Percentiles rank a stretch among this genome's conserved stretches.
Conservation (phyloP, 2,797 vertebrate species). For the Rhodeus uyekii region DNA sequence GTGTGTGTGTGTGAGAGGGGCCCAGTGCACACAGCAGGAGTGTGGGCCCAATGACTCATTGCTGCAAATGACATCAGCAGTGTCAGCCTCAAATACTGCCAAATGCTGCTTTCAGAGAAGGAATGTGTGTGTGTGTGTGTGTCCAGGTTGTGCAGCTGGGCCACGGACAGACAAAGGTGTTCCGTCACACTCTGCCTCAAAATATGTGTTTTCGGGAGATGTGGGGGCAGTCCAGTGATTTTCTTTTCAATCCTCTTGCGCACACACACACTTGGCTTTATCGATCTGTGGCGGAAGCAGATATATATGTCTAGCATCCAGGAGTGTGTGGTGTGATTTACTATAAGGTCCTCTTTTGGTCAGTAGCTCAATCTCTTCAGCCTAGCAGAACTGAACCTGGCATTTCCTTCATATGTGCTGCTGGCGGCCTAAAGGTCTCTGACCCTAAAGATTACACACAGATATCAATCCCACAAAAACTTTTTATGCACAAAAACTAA, state of each 20-base stretch:
- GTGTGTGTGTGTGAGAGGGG: slow-evolving; percentile 57
- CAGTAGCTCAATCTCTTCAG: slow-evolving; percentile 31
- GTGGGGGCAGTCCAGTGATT: slow-evolving; percentile 17
- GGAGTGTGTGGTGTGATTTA: slow-evolving; percentile 37
- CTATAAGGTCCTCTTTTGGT: slow-evolving; percentile 28
- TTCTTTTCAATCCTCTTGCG: neutral
- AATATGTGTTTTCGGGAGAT: slow-evolving; percentile 50
- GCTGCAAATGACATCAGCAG: slow-evolving; percentile 72
- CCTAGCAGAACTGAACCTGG: slow-evolving; percentile 42
- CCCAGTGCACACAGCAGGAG: slow-evolving; percentile 64
- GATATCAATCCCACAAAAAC: neutral
- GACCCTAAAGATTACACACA: neutral
- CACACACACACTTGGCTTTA: slow-evolving; percentile 14
- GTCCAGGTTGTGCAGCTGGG: slow-evolving; percentile 50
- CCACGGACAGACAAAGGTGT: slow-evolving; percentile 52
- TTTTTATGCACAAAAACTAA: neutral
- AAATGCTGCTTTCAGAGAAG: slow-evolving; percentile 64
- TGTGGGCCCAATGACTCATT: slow-evolving; percentile 69
- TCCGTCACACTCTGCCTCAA: slow-evolving; percentile 43
- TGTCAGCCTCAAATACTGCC: slow-evolving; percentile 58
- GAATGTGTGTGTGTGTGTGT: slow-evolving; percentile 57
- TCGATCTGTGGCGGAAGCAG: slow-evolving; percentile 14
- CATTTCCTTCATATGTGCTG: slow-evolving; percentile 28
- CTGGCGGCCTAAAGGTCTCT: neutral
- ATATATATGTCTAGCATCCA: slow-evolving; percentile 47